Percentiles rank a stretch among this genome's conserved stretches.
These are phyloP conservation scores for Lypha dubia DNA, from an alignment of 2,888 invertebrate genomes.

Conservation along the genomic window DNA sequence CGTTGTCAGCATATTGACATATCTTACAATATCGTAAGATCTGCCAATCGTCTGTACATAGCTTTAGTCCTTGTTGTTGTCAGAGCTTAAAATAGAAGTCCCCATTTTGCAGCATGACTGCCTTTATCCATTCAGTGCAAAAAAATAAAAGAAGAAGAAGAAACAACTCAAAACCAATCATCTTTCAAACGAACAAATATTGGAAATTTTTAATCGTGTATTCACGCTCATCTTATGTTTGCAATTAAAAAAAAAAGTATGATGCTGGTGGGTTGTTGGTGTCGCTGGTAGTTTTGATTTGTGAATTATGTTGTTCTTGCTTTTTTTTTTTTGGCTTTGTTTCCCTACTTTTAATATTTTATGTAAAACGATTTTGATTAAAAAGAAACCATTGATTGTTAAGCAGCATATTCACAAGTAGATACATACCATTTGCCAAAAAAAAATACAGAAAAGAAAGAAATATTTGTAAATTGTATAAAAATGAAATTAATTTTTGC, in stretches of 20 bases:
- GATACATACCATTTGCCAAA: no score
- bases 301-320: conserved; percentile 1
- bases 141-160: no score
- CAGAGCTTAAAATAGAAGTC: conserved; percentile 9
- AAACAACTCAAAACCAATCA: conserved; percentile 32
- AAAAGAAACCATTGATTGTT: conserved; percentile 25
- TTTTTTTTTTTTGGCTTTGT: background rate
- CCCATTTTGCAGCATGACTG: conserved; percentile 5
- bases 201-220: conserved; percentile 28
- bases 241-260: conserved; percentile 30
- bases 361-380: conserved; percentile 16
- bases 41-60: no score
- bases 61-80: conserved; percentile 1
- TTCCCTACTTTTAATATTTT: background rate
- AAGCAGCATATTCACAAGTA: conserved; percentile 3
- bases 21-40: no score
- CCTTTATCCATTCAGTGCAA: background rate
- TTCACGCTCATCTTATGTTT: conserved; percentile 47
- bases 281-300: conserved; percentile 20
- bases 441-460: conserved; percentile 7
- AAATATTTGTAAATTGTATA: conserved; percentile 25
- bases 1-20: no score
- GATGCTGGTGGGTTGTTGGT: conserved; percentile 22
- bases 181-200: conserved; percentile 26
- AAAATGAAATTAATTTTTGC: conserved; percentile 56